Evolutionary conservation across 2,113 vertebrate genomes (phyloP).

Genomic region (Pogona vitticeps): DNA sequence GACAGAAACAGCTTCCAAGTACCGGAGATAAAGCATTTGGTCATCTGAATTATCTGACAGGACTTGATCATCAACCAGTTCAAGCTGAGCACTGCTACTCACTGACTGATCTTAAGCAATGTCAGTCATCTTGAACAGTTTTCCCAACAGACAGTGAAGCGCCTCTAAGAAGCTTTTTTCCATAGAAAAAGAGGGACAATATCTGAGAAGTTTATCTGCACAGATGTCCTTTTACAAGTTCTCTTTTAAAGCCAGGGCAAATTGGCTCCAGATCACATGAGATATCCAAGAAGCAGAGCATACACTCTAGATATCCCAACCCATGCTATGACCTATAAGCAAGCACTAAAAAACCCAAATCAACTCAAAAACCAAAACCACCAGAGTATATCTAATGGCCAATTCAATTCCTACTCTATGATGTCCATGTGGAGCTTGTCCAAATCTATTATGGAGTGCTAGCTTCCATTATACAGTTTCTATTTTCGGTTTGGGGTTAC

Average conservation of each 20-base stretch:
- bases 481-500: no score
- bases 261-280: constrained; percentile 1
- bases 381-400: neutral
- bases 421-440: no score
- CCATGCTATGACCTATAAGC: neutral
- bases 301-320: neutral
- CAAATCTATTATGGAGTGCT: no score
- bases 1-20: neutral
- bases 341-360: neutral
- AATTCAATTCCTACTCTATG: neutral
- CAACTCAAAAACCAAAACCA: neutral
- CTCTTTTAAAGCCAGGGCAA: neutral
- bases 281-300: neutral
- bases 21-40: neutral
- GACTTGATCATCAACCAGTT: neutral
- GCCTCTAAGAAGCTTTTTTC: neutral
- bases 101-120: neutral
- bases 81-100: neutral
- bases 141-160: neutral
- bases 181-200: neutral
- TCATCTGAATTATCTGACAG: neutral
- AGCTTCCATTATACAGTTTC: no score
- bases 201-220: neutral
- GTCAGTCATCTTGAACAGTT: neutral
- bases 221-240: neutral